These are phyloP conservation scores for Eunapius fragilis DNA, from an alignment of 37 sponge, comb jelly and placozoan species.

Conservation along the genomic window DNA sequence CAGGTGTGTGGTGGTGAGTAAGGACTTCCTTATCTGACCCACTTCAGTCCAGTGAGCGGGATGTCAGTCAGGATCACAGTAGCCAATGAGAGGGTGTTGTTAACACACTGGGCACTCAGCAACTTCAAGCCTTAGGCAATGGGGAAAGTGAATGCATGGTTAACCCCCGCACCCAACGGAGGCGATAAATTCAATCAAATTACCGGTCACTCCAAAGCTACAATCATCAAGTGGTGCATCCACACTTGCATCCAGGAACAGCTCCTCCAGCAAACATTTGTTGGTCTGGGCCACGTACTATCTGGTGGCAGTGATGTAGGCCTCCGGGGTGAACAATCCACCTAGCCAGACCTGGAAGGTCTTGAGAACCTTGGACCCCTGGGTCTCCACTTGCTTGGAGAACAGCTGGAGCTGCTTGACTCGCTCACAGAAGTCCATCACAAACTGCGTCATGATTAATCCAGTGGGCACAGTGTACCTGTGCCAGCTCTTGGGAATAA, in stretches of 20 bases:
- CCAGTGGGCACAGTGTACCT: conserved; percentile 89
- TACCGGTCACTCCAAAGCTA: conserved; percentile 77
- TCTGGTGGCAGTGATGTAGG: conserved; percentile 94
- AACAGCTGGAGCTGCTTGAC: conserved; percentile 85
- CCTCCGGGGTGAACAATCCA: conserved; percentile 94
- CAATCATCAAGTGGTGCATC: conserved; percentile 37
- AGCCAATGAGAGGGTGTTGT: conserved; percentile 51
- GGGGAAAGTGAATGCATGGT: too few relatives aligned
- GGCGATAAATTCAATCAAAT: too few relatives aligned
- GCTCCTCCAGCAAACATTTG: conserved; percentile 94
- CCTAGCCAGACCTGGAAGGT: conserved; percentile 82
- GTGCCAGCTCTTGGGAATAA: conserved; percentile 79
- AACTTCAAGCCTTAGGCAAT: conserved; percentile 19
- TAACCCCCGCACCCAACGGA: too few relatives aligned
- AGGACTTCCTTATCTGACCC: conserved; percentile 42
- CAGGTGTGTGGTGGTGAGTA: too few relatives aligned
- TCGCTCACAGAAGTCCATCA: conserved; percentile 90
- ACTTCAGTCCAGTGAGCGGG: conserved; percentile 62
- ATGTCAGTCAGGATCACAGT: conserved; percentile 61
- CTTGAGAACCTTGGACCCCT: conserved; percentile 69
- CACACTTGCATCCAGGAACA: conserved; percentile 78
- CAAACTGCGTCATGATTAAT: conserved; percentile 91
- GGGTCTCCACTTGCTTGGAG: conserved; percentile 57
- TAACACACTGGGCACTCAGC: conserved; percentile 58
- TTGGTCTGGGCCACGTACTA: conserved; percentile 95